Conservation (phyloP, 1,140 invertebrate species). For the Neodiprion fabricii region DNA sequence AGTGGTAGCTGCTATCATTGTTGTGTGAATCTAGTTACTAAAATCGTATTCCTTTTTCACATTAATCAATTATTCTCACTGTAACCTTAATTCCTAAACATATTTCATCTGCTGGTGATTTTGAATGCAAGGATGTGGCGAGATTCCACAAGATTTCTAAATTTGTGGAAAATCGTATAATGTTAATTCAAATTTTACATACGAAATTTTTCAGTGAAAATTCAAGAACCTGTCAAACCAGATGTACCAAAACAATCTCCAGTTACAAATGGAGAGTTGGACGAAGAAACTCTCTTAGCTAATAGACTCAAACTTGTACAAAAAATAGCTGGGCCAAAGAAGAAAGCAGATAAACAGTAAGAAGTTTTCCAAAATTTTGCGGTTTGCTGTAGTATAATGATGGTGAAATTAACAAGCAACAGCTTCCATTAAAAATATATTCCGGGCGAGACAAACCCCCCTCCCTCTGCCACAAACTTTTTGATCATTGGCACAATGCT, state of each 20-base stretch:
- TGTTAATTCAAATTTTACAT: conserved; percentile 22
- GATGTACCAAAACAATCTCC: conserved; percentile 42
- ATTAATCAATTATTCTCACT: not conserved
- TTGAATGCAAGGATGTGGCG: not conserved
- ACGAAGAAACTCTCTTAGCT: conserved; percentile 70
- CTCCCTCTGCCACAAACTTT: too few relatives aligned
- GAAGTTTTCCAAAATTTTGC: conserved; percentile 24
- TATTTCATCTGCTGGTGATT: conserved; percentile 41
- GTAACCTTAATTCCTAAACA: conserved; percentile 36
- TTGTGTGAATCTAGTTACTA: not conserved
- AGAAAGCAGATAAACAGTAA: conserved; percentile 66
- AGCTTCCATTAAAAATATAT: too few relatives aligned
- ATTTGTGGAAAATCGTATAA: conserved; percentile 16
- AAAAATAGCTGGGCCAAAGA: conserved; percentile 70
- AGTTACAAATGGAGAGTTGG: conserved; percentile 58
- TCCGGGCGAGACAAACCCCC: too few relatives aligned
- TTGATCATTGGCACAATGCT: too few relatives aligned
- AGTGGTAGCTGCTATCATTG: conserved; percentile 24
- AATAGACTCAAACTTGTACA: conserved; percentile 77
- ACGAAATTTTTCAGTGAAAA: conserved; percentile 57
- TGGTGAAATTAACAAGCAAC: not conserved
- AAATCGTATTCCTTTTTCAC: not conserved
- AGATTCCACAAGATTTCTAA: conserved; percentile 18
- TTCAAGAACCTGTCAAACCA: conserved; percentile 64
- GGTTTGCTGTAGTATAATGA: not conserved